A percentile compares a stretch with the other conserved stretches of the same genome.
These are phyloP conservation scores for Darevskia nairensis DNA, from an alignment of 2,797 vertebrate species.

Conservation along the genomic window DNA sequence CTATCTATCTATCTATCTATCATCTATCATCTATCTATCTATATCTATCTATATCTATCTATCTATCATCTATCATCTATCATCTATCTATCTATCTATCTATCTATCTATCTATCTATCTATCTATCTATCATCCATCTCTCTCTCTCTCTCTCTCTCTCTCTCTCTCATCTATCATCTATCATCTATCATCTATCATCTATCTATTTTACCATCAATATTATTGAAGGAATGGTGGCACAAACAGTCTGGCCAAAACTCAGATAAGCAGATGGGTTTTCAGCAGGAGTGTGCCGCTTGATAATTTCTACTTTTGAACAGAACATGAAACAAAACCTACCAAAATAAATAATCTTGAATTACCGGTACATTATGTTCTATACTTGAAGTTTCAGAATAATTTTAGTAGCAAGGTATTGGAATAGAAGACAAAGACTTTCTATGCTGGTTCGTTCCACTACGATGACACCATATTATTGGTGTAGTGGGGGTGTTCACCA, in stretches of 20 bases:
- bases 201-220: not conserved
- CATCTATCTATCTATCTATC: too few species aligned
- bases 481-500: not conserved
- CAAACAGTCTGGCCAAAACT: not conserved
- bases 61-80: too few species aligned
- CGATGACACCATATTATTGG: not conserved
- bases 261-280: not conserved
- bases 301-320: not conserved
- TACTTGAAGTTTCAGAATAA: not conserved
- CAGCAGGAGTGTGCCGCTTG: not conserved
- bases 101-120: too few species aligned
- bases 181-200: too few species aligned
- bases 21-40: too few species aligned
- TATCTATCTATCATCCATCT: too few species aligned
- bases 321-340: not conserved
- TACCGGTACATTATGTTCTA: too few species aligned
- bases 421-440: not conserved
- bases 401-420: not conserved
- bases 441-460: not conserved
- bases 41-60: too few species aligned
- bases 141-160: too few species aligned
- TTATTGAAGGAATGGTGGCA: not conserved
- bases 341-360: not conserved
- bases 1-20: too few species aligned
- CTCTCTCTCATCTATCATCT: too few species aligned